These are phyloP conservation scores for Drosophila putrida DNA, from an alignment of 2,888 invertebrate species.

Conservation along the genomic window DNA sequence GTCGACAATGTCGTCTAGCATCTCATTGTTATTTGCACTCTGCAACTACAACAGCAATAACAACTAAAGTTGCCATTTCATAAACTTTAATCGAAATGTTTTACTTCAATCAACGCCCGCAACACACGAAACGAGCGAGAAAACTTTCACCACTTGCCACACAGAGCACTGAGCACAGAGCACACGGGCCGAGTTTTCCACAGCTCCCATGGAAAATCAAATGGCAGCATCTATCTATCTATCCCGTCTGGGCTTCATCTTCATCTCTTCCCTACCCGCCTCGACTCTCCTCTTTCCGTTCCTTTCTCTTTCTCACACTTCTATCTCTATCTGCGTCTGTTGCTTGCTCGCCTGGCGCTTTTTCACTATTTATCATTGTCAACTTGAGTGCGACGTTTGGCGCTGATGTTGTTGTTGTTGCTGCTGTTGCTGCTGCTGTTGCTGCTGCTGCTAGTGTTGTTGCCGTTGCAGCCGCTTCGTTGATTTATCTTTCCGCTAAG, in stretches of 20 bases:
- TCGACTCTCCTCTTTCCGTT: slow-evolving; percentile 2
- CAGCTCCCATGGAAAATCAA: slow-evolving; percentile 25
- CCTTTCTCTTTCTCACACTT: slow-evolving; percentile 9
- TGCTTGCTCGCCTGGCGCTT: slow-evolving; percentile 73
- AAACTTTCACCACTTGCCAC: slow-evolving; percentile 77
- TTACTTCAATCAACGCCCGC: slow-evolving; percentile 77
- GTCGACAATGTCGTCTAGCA: slow-evolving; percentile 59
- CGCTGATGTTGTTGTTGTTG: slow-evolving; percentile 63
- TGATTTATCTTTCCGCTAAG: slow-evolving; percentile 81
- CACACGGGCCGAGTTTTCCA: slow-evolving; percentile 37
- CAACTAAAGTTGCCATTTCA: slow-evolving; percentile 71
- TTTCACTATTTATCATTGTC: slow-evolving; percentile 82
- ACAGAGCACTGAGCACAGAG: slow-evolving; percentile 12
- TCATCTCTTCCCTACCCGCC: slow-evolving; percentile 1
- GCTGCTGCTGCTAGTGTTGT: slow-evolving; percentile 28
- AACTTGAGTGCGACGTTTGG: slow-evolving; percentile 81
- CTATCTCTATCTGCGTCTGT: slow-evolving; percentile 41
- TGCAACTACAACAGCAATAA: slow-evolving; percentile 26
- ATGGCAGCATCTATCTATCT: slow-evolving; percentile 16
- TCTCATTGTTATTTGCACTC: slow-evolving; percentile 61
- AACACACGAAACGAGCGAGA: slow-evolving; percentile 57
- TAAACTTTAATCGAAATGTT: slow-evolving; percentile 82
- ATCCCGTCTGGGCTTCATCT: slow-evolving; percentile 49
- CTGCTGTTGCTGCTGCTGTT: slow-evolving; percentile 20
- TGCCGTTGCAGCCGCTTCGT: slow-evolving; percentile 61